Evolutionary conservation across 2,113 vertebrate genomes (phyloP).

Genomic region (Ochotona curzoniae): DNA sequence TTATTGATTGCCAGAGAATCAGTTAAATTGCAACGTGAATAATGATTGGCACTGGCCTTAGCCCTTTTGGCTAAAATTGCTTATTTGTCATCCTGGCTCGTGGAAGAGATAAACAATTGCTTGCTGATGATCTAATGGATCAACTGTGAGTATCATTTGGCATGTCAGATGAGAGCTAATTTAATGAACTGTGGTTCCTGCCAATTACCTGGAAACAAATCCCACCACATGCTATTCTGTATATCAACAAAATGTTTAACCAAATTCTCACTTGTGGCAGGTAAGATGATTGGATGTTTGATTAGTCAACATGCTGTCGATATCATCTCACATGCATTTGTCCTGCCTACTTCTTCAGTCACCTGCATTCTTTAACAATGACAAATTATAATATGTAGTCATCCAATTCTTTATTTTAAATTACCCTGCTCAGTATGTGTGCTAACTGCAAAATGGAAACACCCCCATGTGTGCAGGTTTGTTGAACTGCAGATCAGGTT

Average conservation of each 20-base stretch:
- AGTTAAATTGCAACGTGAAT: conserved; percentile 84
- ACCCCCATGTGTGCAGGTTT: conserved; percentile 62
- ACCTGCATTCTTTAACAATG: conserved; percentile 79
- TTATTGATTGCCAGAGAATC: conserved; percentile 82
- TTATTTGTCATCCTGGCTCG: conserved; percentile 86
- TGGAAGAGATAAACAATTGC: conserved; percentile 84
- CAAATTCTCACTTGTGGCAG: conserved; percentile 82
- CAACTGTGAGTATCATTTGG: conserved; percentile 85
- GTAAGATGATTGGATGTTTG: conserved; percentile 81
- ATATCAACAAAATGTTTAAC: conserved; percentile 84
- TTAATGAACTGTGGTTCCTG: conserved; percentile 84
- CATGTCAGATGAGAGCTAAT: conserved; percentile 85
- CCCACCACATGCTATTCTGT: conserved; percentile 75
- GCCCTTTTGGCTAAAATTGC: conserved; percentile 87
- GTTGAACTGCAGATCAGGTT: conserved; percentile 59
- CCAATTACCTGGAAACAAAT: conserved; percentile 85
- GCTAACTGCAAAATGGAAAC: conserved; percentile 71
- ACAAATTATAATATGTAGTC: conserved; percentile 82
- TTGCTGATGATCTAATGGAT: conserved; percentile 86
- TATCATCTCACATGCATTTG: conserved; percentile 63
- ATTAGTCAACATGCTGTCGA: conserved; percentile 70
- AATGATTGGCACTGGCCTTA: conserved; percentile 86
- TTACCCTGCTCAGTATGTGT: conserved; percentile 41
- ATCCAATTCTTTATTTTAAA: conserved; percentile 81
- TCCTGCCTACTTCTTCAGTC: conserved; percentile 76